A percentile compares a stretch with the other conserved stretches of the same genome.
Evolutionary conservation across 2,888 invertebrate species (phyloP).

Genomic region (Siphlonurus alternatus): DNA sequence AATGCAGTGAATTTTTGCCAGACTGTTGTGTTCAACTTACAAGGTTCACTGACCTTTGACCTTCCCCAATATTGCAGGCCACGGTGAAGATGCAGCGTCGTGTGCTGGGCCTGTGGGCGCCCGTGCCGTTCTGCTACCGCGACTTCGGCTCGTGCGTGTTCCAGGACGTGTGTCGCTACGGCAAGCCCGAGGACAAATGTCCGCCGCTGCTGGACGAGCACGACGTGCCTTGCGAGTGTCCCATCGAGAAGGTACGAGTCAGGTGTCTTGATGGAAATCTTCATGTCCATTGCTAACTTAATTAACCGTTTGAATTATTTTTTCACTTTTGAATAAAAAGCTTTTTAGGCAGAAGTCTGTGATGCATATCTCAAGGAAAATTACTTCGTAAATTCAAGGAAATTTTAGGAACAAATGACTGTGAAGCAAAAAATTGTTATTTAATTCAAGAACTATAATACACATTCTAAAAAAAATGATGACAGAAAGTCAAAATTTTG

Average conservation of each 20-base stretch:
- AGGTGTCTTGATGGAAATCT: no score
- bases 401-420: no score
- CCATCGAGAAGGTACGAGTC: conserved; percentile 10
- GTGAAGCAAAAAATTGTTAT: no score
- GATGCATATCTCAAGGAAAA: not conserved
- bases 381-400: no score
- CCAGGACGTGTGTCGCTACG: conserved; percentile 11
- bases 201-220: conserved; percentile 11
- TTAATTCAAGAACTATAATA: no score
- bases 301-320: not conserved
- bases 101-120: conserved; percentile 11
- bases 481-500: no score
- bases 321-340: no score
- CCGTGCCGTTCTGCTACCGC: conserved; percentile 11
- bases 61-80: no score
- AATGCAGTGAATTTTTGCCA: no score
- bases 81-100: conserved; percentile 11
- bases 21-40: no score
- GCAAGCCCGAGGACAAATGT: conserved; percentile 6
- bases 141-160: conserved; percentile 13
- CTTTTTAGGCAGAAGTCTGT: not conserved
- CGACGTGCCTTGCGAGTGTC: conserved; percentile 12
- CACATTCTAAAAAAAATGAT: no score
- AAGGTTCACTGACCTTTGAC: no score
- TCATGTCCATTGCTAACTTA: not conserved